Evolutionary conservation across 1,140 invertebrate genomes (phyloP).

Genomic region (Sinonovacula constricta): DNA sequence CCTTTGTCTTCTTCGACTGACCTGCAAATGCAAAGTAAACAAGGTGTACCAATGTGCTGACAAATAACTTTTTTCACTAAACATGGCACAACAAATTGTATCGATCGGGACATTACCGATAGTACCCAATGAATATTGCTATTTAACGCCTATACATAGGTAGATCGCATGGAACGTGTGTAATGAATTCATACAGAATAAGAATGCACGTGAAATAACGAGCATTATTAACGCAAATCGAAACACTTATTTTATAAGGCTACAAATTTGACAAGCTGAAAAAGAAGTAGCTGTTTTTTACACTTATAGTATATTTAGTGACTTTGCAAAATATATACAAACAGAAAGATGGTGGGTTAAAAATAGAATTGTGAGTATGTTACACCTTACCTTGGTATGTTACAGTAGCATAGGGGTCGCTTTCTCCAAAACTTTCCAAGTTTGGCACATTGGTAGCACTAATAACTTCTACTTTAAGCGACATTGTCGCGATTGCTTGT

Average conservation of each 20-base stretch:
- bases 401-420: constrained; percentile 70
- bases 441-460: constrained; percentile 71
- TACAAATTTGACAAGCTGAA: not conserved
- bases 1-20: constrained; percentile 45
- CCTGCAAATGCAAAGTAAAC: constrained; percentile 23
- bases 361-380: no score
- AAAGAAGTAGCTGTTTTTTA: no score
- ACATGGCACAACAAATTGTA: constrained; percentile 6
- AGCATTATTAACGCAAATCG: not conserved
- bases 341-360: no score
- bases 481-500: constrained; percentile 50
- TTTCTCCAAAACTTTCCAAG: constrained; percentile 68
- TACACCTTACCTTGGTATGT: constrained; percentile 66
- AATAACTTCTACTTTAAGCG: constrained; percentile 56
- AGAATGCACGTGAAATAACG: not conserved
- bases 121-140: not conserved
- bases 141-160: not conserved
- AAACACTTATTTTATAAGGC: not conserved
- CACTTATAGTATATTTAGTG: not conserved
- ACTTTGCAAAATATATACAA: no score
- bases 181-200: not conserved
- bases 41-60: not conserved
- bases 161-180: not conserved
- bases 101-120: not conserved
- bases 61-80: not conserved